Evolutionary conservation across 2,113 vertebrate species (phyloP).

Genomic region (Labeo catla): DNA sequence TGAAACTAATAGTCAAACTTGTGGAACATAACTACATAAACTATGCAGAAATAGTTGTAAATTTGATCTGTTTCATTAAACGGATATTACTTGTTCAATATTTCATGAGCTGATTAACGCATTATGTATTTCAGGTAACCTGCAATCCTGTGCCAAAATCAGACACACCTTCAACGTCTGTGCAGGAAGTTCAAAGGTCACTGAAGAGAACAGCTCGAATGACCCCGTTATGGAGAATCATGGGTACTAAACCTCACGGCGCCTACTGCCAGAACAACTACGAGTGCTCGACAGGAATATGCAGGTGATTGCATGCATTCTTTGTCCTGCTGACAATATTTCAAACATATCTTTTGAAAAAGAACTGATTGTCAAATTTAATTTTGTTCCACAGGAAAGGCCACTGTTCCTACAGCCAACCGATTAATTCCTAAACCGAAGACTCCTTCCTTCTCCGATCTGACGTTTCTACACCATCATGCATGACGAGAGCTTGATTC

Average conservation of each 20-base stretch:
- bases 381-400: slow-evolving; percentile 49
- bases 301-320: slow-evolving; percentile 65
- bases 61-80: neutral
- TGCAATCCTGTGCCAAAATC: slow-evolving; percentile 59
- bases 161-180: slow-evolving; percentile 28
- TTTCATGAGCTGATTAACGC: neutral
- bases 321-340: neutral
- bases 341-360: neutral
- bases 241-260: slow-evolving; percentile 77
- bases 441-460: neutral
- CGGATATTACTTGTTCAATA: neutral
- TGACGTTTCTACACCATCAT: neutral
- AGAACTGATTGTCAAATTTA: neutral
- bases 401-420: slow-evolving; percentile 60
- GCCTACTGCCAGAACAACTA: slow-evolving; percentile 78
- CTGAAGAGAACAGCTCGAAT: slow-evolving; percentile 69
- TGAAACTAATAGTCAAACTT: neutral
- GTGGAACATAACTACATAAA: neutral
- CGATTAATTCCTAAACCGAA: slow-evolving; percentile 56
- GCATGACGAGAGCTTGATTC: slow-evolving; percentile 21
- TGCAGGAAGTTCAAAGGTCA: neutral
- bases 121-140: slow-evolving; percentile 59
- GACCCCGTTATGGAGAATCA: slow-evolving; percentile 79
- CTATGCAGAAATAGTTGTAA: neutral
- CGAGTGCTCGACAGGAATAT: slow-evolving; percentile 77